Percentiles rank a stretch among this genome's conserved stretches.
Evolutionary conservation across 2,888 invertebrate genomes (phyloP).

Genomic region (Masnerella sp.): DNA sequence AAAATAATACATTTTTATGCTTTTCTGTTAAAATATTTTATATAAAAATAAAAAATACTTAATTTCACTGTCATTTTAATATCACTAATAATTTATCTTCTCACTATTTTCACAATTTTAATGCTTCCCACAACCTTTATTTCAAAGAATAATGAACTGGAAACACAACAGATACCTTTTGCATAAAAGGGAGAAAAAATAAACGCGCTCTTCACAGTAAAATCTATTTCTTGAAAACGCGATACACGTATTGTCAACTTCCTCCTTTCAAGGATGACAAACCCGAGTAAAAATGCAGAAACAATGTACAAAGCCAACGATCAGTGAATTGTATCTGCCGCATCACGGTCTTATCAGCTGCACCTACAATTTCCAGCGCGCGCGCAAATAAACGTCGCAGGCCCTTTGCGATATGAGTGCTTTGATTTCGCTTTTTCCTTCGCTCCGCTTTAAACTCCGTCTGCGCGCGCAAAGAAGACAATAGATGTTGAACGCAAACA

Average conservation of each 20-base stretch:
- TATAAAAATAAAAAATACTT: too few species aligned
- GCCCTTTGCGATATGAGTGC: constrained; percentile 26
- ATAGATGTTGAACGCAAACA: constrained; percentile 47
- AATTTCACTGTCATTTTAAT: too few species aligned
- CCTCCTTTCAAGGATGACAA: constrained; percentile 22
- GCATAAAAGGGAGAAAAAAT: too few species aligned
- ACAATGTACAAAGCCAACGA: constrained; percentile 43
- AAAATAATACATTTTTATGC: too few species aligned
- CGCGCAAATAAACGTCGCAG: constrained; percentile 1
- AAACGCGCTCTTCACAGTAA: too few species aligned
- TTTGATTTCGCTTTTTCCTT: constrained; percentile 6
- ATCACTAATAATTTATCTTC: too few species aligned
- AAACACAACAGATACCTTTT: too few species aligned
- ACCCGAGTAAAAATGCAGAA: constrained; percentile 14
- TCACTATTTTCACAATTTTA: too few species aligned
- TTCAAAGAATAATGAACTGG: too few species aligned
- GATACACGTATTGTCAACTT: constrained; percentile 22
- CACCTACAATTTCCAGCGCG: constrained; percentile 18
- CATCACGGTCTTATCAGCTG: constrained; percentile 41
- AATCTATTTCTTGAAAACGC: constrained; percentile 5
- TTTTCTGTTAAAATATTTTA: too few species aligned
- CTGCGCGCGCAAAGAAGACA: constrained; percentile 38
- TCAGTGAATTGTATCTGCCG: constrained; percentile 43
- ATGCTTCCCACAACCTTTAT: too few species aligned
- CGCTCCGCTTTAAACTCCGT: not conserved